phyloP scores from a whole-genome alignment of 1,140 invertebrate species.

The Lasaia peninsularis region DNA sequence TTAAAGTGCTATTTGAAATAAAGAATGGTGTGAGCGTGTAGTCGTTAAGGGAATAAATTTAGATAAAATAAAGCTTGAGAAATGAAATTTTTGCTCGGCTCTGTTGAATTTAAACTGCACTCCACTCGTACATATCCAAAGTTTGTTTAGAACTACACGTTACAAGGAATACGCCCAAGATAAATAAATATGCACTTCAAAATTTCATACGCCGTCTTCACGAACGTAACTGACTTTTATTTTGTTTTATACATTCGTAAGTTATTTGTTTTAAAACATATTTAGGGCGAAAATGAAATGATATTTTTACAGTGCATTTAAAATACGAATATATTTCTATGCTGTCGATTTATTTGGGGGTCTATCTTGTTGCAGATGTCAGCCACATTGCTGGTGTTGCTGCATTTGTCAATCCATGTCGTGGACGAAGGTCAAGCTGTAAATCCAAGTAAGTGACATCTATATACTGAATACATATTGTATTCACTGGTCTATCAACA shows the following conservation, averaged over 20 bases:
- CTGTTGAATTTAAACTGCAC: constrained; percentile 39
- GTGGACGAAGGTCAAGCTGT: constrained; percentile 65
- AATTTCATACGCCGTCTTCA: constrained; percentile 2
- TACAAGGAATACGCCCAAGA: constrained; percentile 33
- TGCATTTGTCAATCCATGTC: constrained; percentile 64
- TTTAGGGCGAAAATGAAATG: too few relatives aligned
- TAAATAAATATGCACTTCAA: constrained; percentile 4
- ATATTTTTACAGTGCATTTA: not conserved
- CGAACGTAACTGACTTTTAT: constrained; percentile 20
- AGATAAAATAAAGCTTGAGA: constrained; percentile 39
- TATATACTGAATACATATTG: too few relatives aligned
- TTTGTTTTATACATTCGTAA: constrained; percentile 13
- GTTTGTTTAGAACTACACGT: constrained; percentile 47
- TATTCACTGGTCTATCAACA: too few relatives aligned
- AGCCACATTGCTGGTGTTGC: constrained; percentile 58
- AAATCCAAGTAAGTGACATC: constrained; percentile 70
- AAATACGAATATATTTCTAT: not conserved
- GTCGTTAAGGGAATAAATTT: not conserved
- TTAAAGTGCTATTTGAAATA: too few relatives aligned
- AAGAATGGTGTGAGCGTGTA: too few relatives aligned
- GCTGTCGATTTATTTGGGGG: too few relatives aligned
- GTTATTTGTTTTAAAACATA: not conserved
- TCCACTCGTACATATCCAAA: constrained; percentile 37
- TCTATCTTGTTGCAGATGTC: constrained; percentile 60
- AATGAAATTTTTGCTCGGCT: constrained; percentile 33